Evolutionary conservation across 1,140 invertebrate genomes (phyloP).

Genomic region (Meteorus sp.): DNA sequence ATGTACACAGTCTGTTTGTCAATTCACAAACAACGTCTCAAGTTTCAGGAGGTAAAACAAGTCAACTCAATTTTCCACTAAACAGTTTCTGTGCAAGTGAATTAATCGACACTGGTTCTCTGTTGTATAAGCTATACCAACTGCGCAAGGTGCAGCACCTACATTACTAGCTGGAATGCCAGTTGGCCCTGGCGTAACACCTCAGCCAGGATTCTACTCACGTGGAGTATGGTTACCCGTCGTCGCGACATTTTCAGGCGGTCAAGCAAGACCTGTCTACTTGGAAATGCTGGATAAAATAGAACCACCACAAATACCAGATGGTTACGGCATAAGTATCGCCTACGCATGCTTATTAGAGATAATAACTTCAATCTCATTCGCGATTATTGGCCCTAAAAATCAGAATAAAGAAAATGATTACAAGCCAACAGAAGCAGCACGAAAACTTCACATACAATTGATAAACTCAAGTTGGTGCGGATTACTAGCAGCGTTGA

Average conservation of each 20-base stretch:
- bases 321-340: conserved; percentile 94
- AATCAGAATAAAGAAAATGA: conserved; percentile 51
- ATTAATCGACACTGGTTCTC: background rate
- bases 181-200: conserved; percentile 75
- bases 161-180: conserved; percentile 70
- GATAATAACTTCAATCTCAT: conserved; percentile 78
- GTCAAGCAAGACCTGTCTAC: conserved; percentile 85
- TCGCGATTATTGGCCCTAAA: conserved; percentile 65
- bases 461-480: conserved; percentile 95
- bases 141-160: conserved; percentile 69
- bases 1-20: conserved; percentile 92
- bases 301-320: conserved; percentile 89
- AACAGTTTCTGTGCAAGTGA: conserved; percentile 1
- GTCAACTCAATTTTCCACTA: conserved; percentile 8
- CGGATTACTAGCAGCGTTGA: conserved; percentile 87
- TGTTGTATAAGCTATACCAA: conserved; percentile 36
- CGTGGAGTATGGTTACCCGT: conserved; percentile 90
- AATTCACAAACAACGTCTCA: conserved; percentile 62
- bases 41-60: conserved; percentile 47
- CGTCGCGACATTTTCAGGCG: conserved; percentile 80
- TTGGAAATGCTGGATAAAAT: conserved; percentile 94
- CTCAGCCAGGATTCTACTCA: conserved; percentile 91
- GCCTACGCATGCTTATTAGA: conserved; percentile 91
- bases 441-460: conserved; percentile 69
- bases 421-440: conserved; percentile 59